These are phyloP conservation scores for Phymastichus coffea DNA, from an alignment of 1,140 invertebrate genomes.

Conservation along the genomic window DNA sequence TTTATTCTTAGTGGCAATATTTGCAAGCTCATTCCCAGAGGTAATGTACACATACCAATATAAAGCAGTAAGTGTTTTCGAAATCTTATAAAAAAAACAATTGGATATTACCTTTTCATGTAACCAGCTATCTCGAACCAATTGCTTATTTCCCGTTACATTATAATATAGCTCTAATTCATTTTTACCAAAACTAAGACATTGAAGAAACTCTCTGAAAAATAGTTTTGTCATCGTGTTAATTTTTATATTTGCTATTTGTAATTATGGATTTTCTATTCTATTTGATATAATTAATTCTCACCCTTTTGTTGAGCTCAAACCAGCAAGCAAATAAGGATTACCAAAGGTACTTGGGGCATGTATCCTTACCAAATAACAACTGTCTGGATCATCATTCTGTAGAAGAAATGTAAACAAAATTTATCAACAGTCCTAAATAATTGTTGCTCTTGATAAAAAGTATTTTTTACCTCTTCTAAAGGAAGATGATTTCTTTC, in stretches of 20 bases:
- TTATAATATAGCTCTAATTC: slow-evolving; percentile 58
- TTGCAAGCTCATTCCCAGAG: no score
- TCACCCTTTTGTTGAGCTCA: slow-evolving; percentile 61
- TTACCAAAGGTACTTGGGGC: slow-evolving; percentile 37
- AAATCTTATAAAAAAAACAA: no score
- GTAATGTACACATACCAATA: no score
- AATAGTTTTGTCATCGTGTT: slow-evolving; percentile 12
- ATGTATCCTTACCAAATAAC: slow-evolving; percentile 63
- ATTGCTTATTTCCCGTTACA: slow-evolving; percentile 65
- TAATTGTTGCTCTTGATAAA: not conserved
- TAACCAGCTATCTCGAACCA: slow-evolving; percentile 65
- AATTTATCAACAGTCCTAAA: not conserved
- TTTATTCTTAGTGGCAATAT: no score
- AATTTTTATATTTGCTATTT: not conserved
- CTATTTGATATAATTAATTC: not conserved
- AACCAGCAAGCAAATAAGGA: slow-evolving; percentile 64
- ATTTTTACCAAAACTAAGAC: slow-evolving; percentile 57
- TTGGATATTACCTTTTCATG: slow-evolving; percentile 57
- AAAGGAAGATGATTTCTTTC: slow-evolving; percentile 52
- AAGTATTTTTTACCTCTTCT: slow-evolving; percentile 31
- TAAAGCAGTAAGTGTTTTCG: no score
- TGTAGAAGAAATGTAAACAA: slow-evolving; percentile 37
- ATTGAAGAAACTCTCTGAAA: slow-evolving; percentile 59
- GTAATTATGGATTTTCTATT: slow-evolving; percentile 1
- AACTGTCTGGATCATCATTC: slow-evolving; percentile 63